Evolutionary conservation across 2,797 vertebrate genomes (phyloP), one percentile per base, ranked within the genome.

Genomic region (Siniperca scherzeri): DNA sequence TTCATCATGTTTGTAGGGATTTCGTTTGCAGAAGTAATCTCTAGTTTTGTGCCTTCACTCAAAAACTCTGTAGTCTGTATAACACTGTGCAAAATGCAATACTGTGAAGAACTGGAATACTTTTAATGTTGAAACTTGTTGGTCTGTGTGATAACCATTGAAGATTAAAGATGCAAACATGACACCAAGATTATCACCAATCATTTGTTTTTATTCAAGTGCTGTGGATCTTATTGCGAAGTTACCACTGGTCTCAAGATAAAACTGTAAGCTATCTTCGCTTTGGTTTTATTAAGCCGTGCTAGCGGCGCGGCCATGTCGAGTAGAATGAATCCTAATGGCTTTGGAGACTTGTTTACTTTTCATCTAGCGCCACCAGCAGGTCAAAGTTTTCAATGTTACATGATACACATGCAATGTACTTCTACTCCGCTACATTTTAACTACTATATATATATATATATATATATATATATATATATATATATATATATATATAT

Each of bases 31-130:
- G 83, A 87, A 84, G 83, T 92, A 60, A 88, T 88, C 90, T 89
- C 87, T 93, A 92, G 94, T 95, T 91, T 87, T 78, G 94, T 94
- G 93, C 94, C 94, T 96, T 95, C 86, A 89, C 92, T 94, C 68
- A 27, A 75, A 77, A 90, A 90, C 80, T 79, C 89, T 81, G 84
- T 92, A 50, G 84, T 94, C 86, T 93, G 89, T 93, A 87, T 89
- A 92, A 90, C 89, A 91, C 91, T 90, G 91, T 94, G 93, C 90
- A 91, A 92, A 91, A 93, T 90, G 89, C 91, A 93, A 91, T 91
- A 92, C 90, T 91, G 91, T 93, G 90, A 92, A 90, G 77, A 89
- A 65, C 81, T 85, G 71, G 69, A 87, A 71, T 22, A 67, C 53
- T 74, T 85, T 81, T 84, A 83, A 19, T 88, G 88, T 89, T 77